These are phyloP conservation scores for Junonia oenone DNA, from an alignment of 2,888 invertebrate species.

Conservation along the genomic window DNA sequence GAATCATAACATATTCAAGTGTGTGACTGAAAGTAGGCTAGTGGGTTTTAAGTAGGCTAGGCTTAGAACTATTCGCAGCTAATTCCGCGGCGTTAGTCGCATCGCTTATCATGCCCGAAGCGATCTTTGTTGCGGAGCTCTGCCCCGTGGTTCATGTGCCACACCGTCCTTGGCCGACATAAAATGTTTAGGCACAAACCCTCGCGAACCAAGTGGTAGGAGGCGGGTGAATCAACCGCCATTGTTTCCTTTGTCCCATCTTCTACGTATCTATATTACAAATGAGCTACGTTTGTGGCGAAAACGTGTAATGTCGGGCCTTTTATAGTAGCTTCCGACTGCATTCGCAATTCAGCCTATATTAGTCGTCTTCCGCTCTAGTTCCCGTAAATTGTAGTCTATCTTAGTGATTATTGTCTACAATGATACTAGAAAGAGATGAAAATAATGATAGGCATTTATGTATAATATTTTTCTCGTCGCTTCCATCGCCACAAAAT, in stretches of 20 bases:
- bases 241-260: slow-evolving; percentile 53
- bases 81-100: slow-evolving; percentile 20
- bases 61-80: slow-evolving; percentile 18
- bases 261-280: slow-evolving; percentile 26
- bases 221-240: slow-evolving; percentile 50
- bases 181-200: slow-evolving; percentile 56
- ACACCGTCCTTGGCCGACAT: slow-evolving; percentile 59
- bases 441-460: not conserved
- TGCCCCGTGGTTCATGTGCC: slow-evolving; percentile 15
- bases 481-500: not conserved
- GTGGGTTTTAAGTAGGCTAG: slow-evolving; percentile 25
- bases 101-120: slow-evolving; percentile 26
- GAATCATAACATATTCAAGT: no score
- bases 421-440: not conserved
- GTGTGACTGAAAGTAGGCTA: slow-evolving; percentile 19
- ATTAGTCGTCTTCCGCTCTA: slow-evolving; percentile 24
- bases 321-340: slow-evolving; percentile 22
- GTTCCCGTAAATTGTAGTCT: slow-evolving; percentile 13
- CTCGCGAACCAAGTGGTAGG: slow-evolving; percentile 36
- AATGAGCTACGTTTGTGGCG: slow-evolving; percentile 30
- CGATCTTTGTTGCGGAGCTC: slow-evolving; percentile 21
- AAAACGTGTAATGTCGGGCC: slow-evolving; percentile 21
- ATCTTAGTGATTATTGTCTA: not conserved
- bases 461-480: not conserved
- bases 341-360: slow-evolving; percentile 22